Evolutionary conservation across 1,140 invertebrate species (phyloP).

Genomic region (Magallana gigas): DNA sequence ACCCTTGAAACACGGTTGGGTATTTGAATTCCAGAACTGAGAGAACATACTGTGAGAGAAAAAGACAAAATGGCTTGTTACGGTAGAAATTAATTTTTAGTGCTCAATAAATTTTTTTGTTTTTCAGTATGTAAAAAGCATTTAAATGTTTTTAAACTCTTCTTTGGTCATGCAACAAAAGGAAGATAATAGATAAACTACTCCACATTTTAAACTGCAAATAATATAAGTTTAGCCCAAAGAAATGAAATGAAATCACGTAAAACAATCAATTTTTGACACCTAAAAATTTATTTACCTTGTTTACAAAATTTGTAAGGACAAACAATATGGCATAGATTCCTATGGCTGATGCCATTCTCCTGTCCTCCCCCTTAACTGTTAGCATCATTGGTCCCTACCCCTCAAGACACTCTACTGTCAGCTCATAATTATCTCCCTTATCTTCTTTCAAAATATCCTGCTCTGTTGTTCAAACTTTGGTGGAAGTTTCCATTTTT

Average conservation of each 20-base stretch:
- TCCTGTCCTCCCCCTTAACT: background rate
- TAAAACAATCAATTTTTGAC: no score
- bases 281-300: slow-evolving; percentile 19
- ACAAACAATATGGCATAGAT: slow-evolving; percentile 55
- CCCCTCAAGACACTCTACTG: background rate
- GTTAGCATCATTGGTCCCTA: background rate
- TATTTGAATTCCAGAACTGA: slow-evolving; percentile 79
- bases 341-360: slow-evolving; percentile 10
- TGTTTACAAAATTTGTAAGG: slow-evolving; percentile 65
- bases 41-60: slow-evolving; percentile 77
- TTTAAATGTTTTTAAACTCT: no score
- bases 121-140: no score
- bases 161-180: no score
- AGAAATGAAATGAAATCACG: no score
- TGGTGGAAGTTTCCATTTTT: no score
- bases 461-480: background rate
- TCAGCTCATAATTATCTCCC: background rate
- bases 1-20: slow-evolving; percentile 80
- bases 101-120: no score
- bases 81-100: no score
- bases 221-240: no score
- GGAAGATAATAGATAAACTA: no score
- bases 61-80: background rate
- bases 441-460: background rate
- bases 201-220: no score